A percentile compares a stretch with the other conserved stretches of the same genome.
Evolutionary conservation across 2,113 vertebrate genomes (phyloP).

Genomic region (Leuciscus idus): DNA sequence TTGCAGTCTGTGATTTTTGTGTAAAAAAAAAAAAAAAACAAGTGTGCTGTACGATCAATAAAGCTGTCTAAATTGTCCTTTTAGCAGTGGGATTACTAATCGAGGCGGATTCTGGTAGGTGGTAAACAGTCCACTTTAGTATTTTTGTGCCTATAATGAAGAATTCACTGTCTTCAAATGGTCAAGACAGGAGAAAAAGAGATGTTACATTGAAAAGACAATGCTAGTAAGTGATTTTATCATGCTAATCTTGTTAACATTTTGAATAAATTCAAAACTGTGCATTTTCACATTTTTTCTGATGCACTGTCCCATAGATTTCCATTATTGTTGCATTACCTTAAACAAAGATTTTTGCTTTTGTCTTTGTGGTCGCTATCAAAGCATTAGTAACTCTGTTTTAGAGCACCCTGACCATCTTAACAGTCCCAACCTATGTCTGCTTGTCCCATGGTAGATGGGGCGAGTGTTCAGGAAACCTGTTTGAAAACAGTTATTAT

Average conservation of each 20-base stretch:
- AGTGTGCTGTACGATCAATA: not conserved
- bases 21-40: too few relatives aligned
- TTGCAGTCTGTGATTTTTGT: not conserved
- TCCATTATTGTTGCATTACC: not conserved
- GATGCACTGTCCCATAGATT: not conserved
- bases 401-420: not conserved
- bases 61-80: not conserved
- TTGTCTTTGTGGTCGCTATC: not conserved
- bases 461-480: not conserved
- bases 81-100: not conserved
- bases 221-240: not conserved
- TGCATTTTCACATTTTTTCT: not conserved
- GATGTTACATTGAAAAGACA: not conserved
- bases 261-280: not conserved
- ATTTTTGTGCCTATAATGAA: not conserved
- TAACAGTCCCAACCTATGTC: not conserved
- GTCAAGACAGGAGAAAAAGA: not conserved
- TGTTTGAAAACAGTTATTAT: not conserved
- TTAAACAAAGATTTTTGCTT: too few relatives aligned
- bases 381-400: not conserved
- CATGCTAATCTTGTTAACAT: not conserved
- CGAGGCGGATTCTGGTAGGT: not conserved
- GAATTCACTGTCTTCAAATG: not conserved
- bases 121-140: not conserved
- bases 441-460: not conserved